Percentiles rank a stretch among this genome's conserved stretches.
phyloP scores from a whole-genome alignment of 2,113 vertebrate species.

The Opisthocomus hoazin region DNA sequence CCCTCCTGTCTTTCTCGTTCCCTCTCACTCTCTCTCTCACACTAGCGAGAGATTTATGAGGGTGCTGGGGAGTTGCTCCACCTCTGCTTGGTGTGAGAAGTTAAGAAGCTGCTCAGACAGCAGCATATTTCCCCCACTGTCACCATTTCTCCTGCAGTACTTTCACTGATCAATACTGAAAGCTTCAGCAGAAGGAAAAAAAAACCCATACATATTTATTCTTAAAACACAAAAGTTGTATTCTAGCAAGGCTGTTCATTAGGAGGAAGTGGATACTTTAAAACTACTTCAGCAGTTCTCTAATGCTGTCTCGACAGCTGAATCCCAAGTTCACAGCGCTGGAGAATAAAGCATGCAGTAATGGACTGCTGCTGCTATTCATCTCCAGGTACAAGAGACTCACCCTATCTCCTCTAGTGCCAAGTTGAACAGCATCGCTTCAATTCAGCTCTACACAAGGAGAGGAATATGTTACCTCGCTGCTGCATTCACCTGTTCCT shows the following conservation, averaged over 20 bases:
- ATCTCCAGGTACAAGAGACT: slow-evolving; percentile 4
- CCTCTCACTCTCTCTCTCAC: not conserved
- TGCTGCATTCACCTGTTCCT: not conserved
- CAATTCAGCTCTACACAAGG: not conserved
- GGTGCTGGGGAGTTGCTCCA: not conserved
- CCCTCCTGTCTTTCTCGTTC: not conserved
- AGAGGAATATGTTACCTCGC: not conserved
- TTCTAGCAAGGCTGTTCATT: slow-evolving; percentile 33
- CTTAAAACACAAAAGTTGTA: slow-evolving; percentile 45
- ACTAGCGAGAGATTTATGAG: not conserved
- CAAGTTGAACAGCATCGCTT: not conserved
- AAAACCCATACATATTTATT: not conserved
- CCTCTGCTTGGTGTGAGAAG: not conserved
- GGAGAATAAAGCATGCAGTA: not conserved
- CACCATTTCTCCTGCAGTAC: slow-evolving; percentile 39
- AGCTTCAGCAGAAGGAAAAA: slow-evolving; percentile 16
- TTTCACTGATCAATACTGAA: slow-evolving; percentile 55
- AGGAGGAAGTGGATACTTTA: slow-evolving; percentile 36
- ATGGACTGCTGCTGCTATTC: not conserved
- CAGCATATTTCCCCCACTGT: not conserved
- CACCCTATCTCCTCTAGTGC: not conserved
- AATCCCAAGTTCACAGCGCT: slow-evolving; percentile 17
- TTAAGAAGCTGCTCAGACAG: slow-evolving; percentile 6
- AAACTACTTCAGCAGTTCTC: slow-evolving; percentile 10
- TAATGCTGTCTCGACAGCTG: not conserved